Conservation (phyloP, 2,888 invertebrate genomes). For the Oegoconia quadripuncta region DNA sequence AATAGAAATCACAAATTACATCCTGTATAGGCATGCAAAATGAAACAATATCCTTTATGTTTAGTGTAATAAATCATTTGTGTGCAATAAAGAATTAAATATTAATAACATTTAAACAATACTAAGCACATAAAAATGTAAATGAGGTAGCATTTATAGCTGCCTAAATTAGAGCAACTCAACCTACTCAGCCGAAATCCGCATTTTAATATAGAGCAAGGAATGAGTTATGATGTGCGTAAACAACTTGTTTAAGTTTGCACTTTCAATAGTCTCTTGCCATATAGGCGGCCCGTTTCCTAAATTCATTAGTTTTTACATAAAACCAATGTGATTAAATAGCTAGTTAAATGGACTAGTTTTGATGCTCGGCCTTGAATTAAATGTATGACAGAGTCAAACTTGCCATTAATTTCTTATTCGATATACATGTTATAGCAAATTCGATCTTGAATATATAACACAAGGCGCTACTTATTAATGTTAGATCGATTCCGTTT, state of each 20-base stretch:
- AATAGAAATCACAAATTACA: no score
- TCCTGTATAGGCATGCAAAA: no score
- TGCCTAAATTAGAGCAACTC: neutral
- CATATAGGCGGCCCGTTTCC: neutral
- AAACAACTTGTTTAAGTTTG: constrained; percentile 1
- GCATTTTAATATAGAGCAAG: no score
- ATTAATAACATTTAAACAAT: no score
- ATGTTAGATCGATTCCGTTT: constrained; percentile 16
- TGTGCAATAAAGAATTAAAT: no score
- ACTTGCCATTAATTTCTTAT: constrained; percentile 12
- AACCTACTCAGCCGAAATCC: no score
- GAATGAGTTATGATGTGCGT: no score
- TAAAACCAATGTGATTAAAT: constrained; percentile 5
- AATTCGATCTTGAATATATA: constrained; percentile 14
- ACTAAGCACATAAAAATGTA: no score
- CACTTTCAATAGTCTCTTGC: neutral
- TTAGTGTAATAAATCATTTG: no score
- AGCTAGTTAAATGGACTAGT: constrained; percentile 15
- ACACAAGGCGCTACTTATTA: constrained; percentile 12
- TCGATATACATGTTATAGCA: constrained; percentile 11
- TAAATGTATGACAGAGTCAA: constrained; percentile 22
- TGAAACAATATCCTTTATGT: no score
- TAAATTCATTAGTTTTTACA: constrained; percentile 1
- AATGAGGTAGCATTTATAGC: no score
- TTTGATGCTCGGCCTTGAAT: constrained; percentile 24